Percentiles rank a stretch among this genome's conserved stretches.
Conservation (phyloP, 2,888 invertebrate genomes). For the Synergus japonicus region DNA sequence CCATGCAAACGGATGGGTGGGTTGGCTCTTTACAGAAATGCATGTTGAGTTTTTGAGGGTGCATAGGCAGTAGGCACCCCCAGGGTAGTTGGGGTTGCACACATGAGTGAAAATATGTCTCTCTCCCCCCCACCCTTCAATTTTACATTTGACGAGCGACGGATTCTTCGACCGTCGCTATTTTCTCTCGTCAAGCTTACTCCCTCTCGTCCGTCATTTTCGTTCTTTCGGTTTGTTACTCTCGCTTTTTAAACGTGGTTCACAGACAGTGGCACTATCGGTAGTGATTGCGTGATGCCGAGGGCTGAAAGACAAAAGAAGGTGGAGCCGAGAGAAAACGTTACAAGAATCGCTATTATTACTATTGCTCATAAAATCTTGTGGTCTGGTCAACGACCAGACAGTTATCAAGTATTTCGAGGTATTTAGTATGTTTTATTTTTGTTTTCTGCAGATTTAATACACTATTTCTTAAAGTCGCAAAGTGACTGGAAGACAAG, state of each 20-base stretch:
- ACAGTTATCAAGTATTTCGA: too few relatives aligned
- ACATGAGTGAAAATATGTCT: background rate
- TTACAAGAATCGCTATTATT: background rate
- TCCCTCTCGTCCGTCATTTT: constrained; percentile 41
- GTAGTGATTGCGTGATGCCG: constrained; percentile 26
- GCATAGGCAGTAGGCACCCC: constrained; percentile 5
- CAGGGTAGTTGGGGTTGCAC: constrained; percentile 1
- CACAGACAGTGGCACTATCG: constrained; percentile 27
- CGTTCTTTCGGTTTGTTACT: constrained; percentile 41
- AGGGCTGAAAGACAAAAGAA: constrained; percentile 30
- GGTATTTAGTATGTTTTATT: too few relatives aligned
- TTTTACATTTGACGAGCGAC: background rate
- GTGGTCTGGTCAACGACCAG: background rate
- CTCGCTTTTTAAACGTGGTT: constrained; percentile 35
- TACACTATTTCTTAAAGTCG: too few relatives aligned
- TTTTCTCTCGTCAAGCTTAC: constrained; percentile 15
- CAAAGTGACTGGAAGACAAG: too few relatives aligned
- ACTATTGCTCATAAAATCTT: constrained; percentile 11
- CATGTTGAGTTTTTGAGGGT: constrained; percentile 59
- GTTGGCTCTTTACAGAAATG: constrained; percentile 66
- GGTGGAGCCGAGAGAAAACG: background rate
- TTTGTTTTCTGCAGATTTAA: too few relatives aligned
- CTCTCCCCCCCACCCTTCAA: background rate
- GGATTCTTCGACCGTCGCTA: constrained; percentile 26
- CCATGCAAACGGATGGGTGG: constrained; percentile 64